These are phyloP conservation scores for Psittacula derbiana DNA, from an alignment of 2,797 vertebrate genomes.

Conservation along the genomic window DNA sequence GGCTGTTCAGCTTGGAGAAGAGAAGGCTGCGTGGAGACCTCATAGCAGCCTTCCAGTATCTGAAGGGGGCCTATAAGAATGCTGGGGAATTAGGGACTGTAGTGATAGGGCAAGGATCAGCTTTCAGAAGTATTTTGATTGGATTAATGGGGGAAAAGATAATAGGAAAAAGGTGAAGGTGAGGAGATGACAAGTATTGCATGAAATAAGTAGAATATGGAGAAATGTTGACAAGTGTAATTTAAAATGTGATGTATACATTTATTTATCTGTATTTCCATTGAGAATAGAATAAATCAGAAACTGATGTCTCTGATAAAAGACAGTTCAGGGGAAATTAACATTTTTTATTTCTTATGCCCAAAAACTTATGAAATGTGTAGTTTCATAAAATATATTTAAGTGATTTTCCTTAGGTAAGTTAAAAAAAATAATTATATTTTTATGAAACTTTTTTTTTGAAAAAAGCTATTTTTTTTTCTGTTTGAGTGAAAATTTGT, in stretches of 20 bases:
- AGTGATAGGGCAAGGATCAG: neutral
- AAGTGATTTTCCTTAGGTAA: neutral
- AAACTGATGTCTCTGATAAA: neutral
- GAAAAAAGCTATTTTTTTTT: neutral
- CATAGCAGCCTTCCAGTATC: too few relatives aligned
- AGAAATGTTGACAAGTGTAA: neutral
- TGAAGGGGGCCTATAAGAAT: too few relatives aligned
- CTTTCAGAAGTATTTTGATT: neutral
- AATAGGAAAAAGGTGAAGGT: neutral
- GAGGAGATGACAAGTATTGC: neutral
- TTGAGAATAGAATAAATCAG: neutral
- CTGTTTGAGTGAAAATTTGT: neutral
- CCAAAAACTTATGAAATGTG: neutral
- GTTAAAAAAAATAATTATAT: neutral
- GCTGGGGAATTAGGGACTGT: too few relatives aligned
- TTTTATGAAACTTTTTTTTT: neutral
- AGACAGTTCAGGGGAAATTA: neutral
- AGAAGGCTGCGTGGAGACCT: too few relatives aligned
- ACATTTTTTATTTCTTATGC: neutral
- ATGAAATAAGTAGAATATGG: neutral
- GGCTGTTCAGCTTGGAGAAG: too few relatives aligned
- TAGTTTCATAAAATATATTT: neutral
- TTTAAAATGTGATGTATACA: neutral
- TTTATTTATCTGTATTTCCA: neutral
- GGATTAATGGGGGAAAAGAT: conserved; percentile 1